Base-by-base conservation (phyloP, 2,797 vertebrate species). In the Enteromius trimaculatus region DNA sequence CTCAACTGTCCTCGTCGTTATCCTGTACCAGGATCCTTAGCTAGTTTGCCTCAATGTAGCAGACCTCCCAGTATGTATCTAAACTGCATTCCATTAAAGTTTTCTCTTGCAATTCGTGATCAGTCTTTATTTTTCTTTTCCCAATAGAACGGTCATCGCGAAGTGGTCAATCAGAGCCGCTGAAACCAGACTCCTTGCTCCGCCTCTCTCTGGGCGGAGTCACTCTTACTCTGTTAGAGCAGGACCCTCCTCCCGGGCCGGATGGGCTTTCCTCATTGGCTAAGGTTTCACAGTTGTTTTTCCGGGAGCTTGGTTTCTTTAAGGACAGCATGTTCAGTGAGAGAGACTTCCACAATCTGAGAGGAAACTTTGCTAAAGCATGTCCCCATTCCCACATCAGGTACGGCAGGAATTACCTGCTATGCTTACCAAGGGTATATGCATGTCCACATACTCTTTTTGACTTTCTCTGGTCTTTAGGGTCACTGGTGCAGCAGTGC, bases 311-410 rank as follows among this genome's bases (percentile, higher is more conserved):
- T 70, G 92, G 87, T 10, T 94, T 91, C 88, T 93, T 97, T 89
- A 96, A 96, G 85, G 97, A 97, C 84, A 91, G 94, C 71, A 95
- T 96, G 89, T 96, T 98, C 53, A 94, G 95, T 16, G 96, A 96
- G 13, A 94, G 96, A 83, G 96, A 96, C 90, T 97, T 97, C 88
- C 88, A 90, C 3, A 94, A 94, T 70, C 90, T 97, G 75, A 94
- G 96, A 83, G 91, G 81, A 0, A 89, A 92, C 86, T 97, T 97
- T 47, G 90, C 94, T 78, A 95, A 92, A 84, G 97, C 97, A 84
- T 97, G 96, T 69, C 95, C 96, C 19, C 92, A 90, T 79, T 96
- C 96, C 77, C 94, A 97, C 44, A 87, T 97, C 90, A 96, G 97
- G 97, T 98, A 93, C 49, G 19, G 5, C 60, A 66, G 31, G 11